Evolutionary conservation across 1,140 invertebrate genomes (phyloP).

Genomic region (Dryas iulia): DNA sequence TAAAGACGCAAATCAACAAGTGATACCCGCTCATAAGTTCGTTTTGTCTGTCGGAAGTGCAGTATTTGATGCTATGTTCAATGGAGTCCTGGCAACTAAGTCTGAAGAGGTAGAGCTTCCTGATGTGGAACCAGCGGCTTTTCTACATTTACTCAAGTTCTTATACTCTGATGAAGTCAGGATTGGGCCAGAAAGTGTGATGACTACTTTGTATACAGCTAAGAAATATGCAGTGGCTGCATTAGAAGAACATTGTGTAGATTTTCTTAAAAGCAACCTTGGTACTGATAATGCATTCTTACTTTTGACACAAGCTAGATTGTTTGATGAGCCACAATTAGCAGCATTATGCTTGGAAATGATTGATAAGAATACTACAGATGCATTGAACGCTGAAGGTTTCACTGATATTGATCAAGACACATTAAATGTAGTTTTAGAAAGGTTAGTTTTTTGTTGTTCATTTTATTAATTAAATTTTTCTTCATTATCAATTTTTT

Average conservation of each 20-base stretch:
- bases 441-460: slow-evolving; percentile 72
- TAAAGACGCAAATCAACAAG: slow-evolving; percentile 84
- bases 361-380: slow-evolving; percentile 92
- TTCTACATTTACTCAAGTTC: slow-evolving; percentile 86
- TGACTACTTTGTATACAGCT: slow-evolving; percentile 92
- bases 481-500: no score
- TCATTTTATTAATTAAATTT: no score
- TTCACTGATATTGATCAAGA: slow-evolving; percentile 94
- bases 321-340: slow-evolving; percentile 90
- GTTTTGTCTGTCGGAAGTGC: slow-evolving; percentile 90
- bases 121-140: slow-evolving; percentile 91
- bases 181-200: slow-evolving; percentile 92
- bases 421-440: slow-evolving; percentile 89
- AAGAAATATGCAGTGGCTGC: slow-evolving; percentile 94
- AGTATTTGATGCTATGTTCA: slow-evolving; percentile 95
- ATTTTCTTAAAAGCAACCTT: slow-evolving; percentile 90
- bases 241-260: slow-evolving; percentile 91
- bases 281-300: slow-evolving; percentile 93
- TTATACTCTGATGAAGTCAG: slow-evolving; percentile 93
- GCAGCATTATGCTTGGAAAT: slow-evolving; percentile 90
- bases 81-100: slow-evolving; percentile 85
- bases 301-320: slow-evolving; percentile 87
- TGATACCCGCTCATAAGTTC: slow-evolving; percentile 92
- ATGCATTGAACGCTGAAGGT: slow-evolving; percentile 90
- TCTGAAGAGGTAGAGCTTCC: slow-evolving; percentile 89